A percentile compares a stretch with the other conserved stretches of the same genome.
phyloP scores from a whole-genome alignment of 2,888 invertebrate species.

The Villa cingulata region DNA sequence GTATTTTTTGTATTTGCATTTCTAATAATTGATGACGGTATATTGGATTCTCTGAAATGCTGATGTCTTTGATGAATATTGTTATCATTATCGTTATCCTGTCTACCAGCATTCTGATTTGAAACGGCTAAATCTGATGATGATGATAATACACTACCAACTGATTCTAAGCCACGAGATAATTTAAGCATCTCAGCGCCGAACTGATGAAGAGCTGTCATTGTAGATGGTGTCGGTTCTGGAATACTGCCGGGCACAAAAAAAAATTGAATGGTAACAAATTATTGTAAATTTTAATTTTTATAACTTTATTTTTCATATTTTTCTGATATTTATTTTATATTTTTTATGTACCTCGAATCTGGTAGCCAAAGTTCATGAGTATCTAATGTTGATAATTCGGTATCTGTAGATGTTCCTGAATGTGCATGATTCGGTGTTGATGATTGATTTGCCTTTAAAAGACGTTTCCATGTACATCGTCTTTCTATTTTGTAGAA shows the following conservation, averaged over 20 bases:
- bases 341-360: constrained; percentile 37
- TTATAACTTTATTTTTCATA: background rate
- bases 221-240: constrained; percentile 66
- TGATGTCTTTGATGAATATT: no score
- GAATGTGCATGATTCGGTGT: constrained; percentile 56
- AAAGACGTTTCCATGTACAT: constrained; percentile 61
- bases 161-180: constrained; percentile 65
- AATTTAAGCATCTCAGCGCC: constrained; percentile 77
- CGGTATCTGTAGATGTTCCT: constrained; percentile 70
- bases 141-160: constrained; percentile 30
- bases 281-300: background rate
- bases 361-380: constrained; percentile 71
- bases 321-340: background rate
- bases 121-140: background rate
- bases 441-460: constrained; percentile 37
- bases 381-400: constrained; percentile 68
- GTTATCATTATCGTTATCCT: no score
- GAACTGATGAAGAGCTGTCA: constrained; percentile 74
- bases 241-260: no score
- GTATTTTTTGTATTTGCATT: no score
- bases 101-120: no score
- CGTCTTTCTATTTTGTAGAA: constrained; percentile 44
- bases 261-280: constrained; percentile 1
- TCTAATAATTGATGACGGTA: no score
- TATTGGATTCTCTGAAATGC: no score